Base-by-base conservation (phyloP, 2,113 vertebrate genomes). In the Pachycephala philippinensis region DNA sequence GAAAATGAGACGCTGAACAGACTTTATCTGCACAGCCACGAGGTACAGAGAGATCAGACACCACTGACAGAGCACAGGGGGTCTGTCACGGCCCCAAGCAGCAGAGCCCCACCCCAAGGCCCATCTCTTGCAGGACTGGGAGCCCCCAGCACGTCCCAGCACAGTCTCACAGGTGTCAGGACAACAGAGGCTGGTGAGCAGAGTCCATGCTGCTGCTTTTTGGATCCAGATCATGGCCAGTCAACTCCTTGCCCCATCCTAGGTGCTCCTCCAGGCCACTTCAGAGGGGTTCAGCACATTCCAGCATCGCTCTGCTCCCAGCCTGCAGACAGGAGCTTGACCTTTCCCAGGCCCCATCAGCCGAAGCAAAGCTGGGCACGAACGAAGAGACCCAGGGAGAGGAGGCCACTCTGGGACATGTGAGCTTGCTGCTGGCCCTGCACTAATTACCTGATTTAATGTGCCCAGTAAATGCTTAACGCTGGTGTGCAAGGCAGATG, bases 231-330 rank as follows among this genome's bases (percentile, higher is more conserved):
- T 17, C 27, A 7, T 0, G 1, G 37, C 9, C 12, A 26, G 27
- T 15, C 33, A 24, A 26, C 53, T 57, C 63, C 40, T 59, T 30
- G 39, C 20, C 26, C 33, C 0, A 0, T 12, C 57, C 40, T 13
- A 23, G 24, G 13, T 40, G 47, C 39, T 75, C 33, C 56, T 42
- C 9, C 7, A 82, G 63, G 42, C 9, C 10, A 7, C 23, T 64
- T 26, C 0, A 1, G n/a, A 89, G 6, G 6, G 15, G 2, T 35
- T 24, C 1, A 5, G 45, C 4, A 3, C 0, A 0, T 72, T 61
- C 37, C 28, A 56, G 59, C 64, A 69, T 12, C 0, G 0, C 33
- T 83, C 15, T 50, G 19, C 53, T 84, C 31, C 50, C 30, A 39
- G 42, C 42, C 39, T 47, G 54, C 22, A 52, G 14, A 8, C 16